Conservation (phyloP, 2,113 vertebrate species). For the Acrocephalus kingi region DNA sequence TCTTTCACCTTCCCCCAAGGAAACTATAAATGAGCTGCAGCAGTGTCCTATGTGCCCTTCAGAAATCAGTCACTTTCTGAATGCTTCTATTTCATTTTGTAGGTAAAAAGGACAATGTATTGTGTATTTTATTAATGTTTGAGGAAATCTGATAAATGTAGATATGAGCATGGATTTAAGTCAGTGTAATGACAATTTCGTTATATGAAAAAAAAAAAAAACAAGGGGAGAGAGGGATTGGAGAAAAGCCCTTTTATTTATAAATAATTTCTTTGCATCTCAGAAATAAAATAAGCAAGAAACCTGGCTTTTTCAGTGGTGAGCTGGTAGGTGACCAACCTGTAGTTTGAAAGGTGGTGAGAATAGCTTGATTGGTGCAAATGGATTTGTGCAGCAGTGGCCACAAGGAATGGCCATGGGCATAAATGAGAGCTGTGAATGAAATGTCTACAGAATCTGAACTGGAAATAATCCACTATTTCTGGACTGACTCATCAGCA, state of each 20-base stretch:
- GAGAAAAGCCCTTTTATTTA: not conserved
- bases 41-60: not conserved
- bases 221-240: fast-evolving
- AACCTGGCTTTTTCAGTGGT: not conserved
- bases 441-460: not conserved
- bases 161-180: not conserved
- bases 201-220: not conserved
- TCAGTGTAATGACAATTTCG: not conserved
- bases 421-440: not conserved
- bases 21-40: not conserved
- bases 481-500: not conserved
- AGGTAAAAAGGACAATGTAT: not conserved
- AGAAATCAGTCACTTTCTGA: not conserved
- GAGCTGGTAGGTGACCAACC: not conserved
- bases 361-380: not conserved
- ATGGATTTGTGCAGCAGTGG: not conserved
- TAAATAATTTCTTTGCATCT: not conserved
- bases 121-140: fast-evolving
- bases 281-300: not conserved
- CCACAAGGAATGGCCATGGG: fast-evolving
- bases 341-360: not conserved
- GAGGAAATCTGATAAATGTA: not conserved
- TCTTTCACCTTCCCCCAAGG: not conserved
- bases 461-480: not conserved
- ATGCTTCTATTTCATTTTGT: not conserved